Percentiles rank a stretch among this genome's conserved stretches.
These are phyloP conservation scores for Eupristina koningsbergeri DNA, from an alignment of 1,140 invertebrate species.

Conservation along the genomic window DNA sequence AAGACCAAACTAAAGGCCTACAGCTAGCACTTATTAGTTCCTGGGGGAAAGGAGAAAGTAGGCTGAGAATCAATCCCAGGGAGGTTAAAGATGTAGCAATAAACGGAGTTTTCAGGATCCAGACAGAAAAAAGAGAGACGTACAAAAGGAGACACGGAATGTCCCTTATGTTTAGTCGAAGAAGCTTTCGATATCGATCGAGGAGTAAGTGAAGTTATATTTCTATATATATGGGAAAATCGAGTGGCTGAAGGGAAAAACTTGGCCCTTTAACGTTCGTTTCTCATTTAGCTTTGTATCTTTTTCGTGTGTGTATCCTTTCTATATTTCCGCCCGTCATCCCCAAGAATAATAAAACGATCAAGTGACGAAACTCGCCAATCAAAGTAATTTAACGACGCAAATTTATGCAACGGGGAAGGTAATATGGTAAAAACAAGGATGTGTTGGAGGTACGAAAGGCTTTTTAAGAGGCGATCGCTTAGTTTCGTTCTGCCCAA, in stretches of 20 bases:
- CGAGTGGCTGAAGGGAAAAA: neutral
- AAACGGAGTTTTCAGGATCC: neutral
- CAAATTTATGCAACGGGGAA: neutral
- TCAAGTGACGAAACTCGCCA: constrained; percentile 38
- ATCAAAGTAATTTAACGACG: constrained; percentile 39
- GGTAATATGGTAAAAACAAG: neutral
- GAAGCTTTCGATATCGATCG: constrained; percentile 4
- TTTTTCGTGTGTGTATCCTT: too few species aligned
- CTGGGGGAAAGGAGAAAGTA: neutral
- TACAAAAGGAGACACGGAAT: neutral
- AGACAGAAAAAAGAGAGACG: too few species aligned
- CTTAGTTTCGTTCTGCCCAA: neutral
- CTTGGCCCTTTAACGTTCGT: constrained; percentile 17
- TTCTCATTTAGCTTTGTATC: neutral
- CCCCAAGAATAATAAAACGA: constrained; percentile 31
- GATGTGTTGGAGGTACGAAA: neutral
- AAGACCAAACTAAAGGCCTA: neutral
- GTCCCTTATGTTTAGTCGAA: neutral
- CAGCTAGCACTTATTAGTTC: constrained; percentile 16
- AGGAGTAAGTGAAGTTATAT: neutral
- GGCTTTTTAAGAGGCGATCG: constrained; percentile 12
- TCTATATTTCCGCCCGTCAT: neutral
- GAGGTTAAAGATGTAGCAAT: neutral
- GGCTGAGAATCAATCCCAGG: constrained; percentile 1
- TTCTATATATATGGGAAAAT: neutral